Evolutionary conservation across 1,140 invertebrate genomes (phyloP).

Genomic region (Laodelphax striatellus): DNA sequence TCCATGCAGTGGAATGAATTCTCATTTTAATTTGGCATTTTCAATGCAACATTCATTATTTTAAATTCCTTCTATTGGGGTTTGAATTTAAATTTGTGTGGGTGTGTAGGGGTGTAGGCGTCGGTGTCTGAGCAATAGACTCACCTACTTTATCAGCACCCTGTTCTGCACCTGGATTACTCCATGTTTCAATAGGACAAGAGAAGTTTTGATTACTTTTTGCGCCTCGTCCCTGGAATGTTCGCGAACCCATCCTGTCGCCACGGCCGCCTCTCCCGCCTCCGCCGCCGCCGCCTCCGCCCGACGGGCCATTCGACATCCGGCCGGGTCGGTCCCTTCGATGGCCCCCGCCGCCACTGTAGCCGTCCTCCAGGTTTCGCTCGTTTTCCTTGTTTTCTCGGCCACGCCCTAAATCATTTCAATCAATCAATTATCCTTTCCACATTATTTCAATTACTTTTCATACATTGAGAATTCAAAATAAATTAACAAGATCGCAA

Average conservation of each 20-base stretch:
- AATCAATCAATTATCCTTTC: too few species aligned
- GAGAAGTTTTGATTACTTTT: conserved; percentile 24
- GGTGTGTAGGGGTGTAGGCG: too few species aligned
- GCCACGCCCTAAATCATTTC: conserved; percentile 36
- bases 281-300: conserved; percentile 36
- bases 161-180: conserved; percentile 32
- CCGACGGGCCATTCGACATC: conserved; percentile 19
- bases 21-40: too few species aligned
- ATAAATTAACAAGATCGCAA: too few species aligned
- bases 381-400: conserved; percentile 50
- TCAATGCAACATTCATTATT: too few species aligned
- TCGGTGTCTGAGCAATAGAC: conserved; percentile 11
- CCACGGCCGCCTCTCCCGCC: conserved; percentile 38
- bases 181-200: conserved; percentile 46
- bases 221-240: conserved; percentile 35
- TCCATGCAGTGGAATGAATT: too few species aligned
- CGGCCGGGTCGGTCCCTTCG: conserved; percentile 40
- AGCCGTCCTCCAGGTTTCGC: conserved; percentile 37
- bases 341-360: conserved; percentile 35
- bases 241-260: conserved; percentile 37
- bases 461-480: too few species aligned
- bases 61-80: too few species aligned
- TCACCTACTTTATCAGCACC: conserved; percentile 20
- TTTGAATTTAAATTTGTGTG: too few species aligned
- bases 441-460: too few species aligned